Conservation (phyloP, 2,797 vertebrate species). For the Muraenolepis orangiensis region DNA sequence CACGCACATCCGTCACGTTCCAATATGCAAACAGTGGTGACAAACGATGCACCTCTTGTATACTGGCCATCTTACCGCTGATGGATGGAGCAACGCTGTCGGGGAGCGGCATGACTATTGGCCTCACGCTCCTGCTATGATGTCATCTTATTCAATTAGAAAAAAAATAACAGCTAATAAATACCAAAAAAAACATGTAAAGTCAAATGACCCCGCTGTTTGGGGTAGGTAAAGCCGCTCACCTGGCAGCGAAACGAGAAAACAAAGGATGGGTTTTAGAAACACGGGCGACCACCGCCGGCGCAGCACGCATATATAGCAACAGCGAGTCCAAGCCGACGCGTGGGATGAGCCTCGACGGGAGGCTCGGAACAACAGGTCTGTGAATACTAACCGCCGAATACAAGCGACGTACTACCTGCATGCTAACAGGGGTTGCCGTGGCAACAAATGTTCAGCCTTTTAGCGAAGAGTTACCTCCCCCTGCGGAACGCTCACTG, state of each 20-base stretch:
- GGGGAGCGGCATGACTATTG: neutral
- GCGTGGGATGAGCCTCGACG: constrained; percentile 3
- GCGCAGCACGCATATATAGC: neutral
- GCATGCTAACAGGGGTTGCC: constrained; percentile 47
- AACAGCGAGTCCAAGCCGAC: neutral
- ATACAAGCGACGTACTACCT: constrained; percentile 46
- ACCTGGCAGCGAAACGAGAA: neutral
- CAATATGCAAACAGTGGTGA: constrained; percentile 10
- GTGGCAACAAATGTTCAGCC: constrained; percentile 53
- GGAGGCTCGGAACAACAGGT: constrained; percentile 20
- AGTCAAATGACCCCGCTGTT: neutral
- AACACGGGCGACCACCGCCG: neutral
- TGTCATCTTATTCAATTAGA: neutral
- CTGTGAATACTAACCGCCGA: constrained; percentile 40
- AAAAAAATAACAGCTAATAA: neutral
- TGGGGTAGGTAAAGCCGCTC: too few relatives aligned
- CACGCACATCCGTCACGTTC: constrained; percentile 19
- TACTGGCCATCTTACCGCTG: neutral
- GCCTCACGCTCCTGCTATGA: neutral
- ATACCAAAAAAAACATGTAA: neutral
- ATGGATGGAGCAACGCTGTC: neutral
- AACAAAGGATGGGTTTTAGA: neutral
- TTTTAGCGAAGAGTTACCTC: neutral
- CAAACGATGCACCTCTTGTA: constrained; percentile 2
- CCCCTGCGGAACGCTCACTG: neutral